Percentiles rank a stretch among this genome's conserved stretches.
These are phyloP conservation scores for Ectemnius lituratus DNA, from an alignment of 2,888 invertebrate species.

Conservation along the genomic window DNA sequence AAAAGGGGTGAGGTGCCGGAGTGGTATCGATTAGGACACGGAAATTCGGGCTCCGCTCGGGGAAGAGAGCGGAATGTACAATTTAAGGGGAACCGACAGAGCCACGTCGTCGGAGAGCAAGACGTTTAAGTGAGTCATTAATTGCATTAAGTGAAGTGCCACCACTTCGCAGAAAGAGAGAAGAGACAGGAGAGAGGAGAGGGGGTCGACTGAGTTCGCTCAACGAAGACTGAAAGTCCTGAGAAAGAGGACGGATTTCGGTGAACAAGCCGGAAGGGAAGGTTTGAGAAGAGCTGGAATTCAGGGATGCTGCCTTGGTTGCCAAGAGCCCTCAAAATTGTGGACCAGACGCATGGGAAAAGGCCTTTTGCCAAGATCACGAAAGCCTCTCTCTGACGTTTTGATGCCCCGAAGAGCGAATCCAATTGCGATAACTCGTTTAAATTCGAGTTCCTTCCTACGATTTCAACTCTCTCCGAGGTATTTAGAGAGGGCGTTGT, in stretches of 20 bases:
- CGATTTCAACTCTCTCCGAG: too few species aligned
- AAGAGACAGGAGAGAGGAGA: constrained; percentile 14
- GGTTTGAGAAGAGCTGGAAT: constrained; percentile 5
- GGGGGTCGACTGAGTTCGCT: constrained; percentile 9
- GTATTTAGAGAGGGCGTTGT: neutral
- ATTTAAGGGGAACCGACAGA: constrained; percentile 46
- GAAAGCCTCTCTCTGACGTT: neutral
- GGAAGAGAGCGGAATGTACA: constrained; percentile 38
- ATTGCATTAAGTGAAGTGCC: constrained; percentile 68
- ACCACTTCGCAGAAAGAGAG: constrained; percentile 40
- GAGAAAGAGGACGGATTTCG: neutral
- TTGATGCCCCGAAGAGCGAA: neutral
- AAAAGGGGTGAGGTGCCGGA: constrained; percentile 44
- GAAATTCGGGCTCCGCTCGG: constrained; percentile 32
- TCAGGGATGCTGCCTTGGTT: neutral
- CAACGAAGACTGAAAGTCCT: too few species aligned
- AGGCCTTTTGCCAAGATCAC: neutral
- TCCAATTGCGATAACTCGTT: constrained; percentile 2
- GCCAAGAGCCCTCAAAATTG: neutral
- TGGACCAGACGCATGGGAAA: neutral
- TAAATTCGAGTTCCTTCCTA: neutral
- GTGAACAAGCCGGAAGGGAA: neutral
- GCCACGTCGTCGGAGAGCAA: constrained; percentile 40
- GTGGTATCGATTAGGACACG: constrained; percentile 51
- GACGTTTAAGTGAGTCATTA: constrained; percentile 67